Evolutionary conservation across 2,797 vertebrate genomes (phyloP), one percentile per base, ranked within the genome.

Genomic region (Enteromius mattozi): DNA sequence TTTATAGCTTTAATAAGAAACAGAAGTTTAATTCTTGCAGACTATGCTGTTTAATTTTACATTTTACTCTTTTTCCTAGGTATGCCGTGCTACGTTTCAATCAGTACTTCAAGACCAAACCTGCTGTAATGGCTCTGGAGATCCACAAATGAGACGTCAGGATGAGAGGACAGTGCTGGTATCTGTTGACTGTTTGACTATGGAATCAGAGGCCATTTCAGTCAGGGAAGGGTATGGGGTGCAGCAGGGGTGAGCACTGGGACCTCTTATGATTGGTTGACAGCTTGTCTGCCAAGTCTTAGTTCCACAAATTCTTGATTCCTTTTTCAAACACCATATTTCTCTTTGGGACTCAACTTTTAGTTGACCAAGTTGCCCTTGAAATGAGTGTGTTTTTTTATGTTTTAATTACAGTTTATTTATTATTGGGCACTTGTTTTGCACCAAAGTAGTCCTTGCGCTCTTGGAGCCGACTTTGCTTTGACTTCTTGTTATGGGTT

Each of bases 31-130:
- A 40, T 40, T 40, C 37, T 40, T 10, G 40, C 1, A 9, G 37
- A 42, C 40, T 2, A 2, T 42, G 40, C 40, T 9, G 42, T 45
- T 12, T 45, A 45, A 45, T 13, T 12, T 45, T 10, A 45, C 42
- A 3, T 13, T 12, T 3, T 45, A 76, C 40, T 88, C 6, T 86
- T 24, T 33, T 19, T 47, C 0, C 10, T 93, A 99, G 98, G 91
- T 99, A 99, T 49, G 97, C 98, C 3, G 96, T 97, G 91, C 94
- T 98, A 83, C 96, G 98, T 85, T 98, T 99, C 92, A 96, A 96
- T 90, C 96, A 96, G 87, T 99, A 99, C 95, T 99, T 98, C 91
- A 95, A 96, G 93, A 97, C 96, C 94, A 99, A 99, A 93, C 96
- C 97, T 19, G 91, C 93, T 37, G 95, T 97, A 91, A 93, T 95